These are phyloP conservation scores for Gallinago solitaria DNA, from an alignment of 2,797 vertebrate species.

Conservation along the genomic window DNA sequence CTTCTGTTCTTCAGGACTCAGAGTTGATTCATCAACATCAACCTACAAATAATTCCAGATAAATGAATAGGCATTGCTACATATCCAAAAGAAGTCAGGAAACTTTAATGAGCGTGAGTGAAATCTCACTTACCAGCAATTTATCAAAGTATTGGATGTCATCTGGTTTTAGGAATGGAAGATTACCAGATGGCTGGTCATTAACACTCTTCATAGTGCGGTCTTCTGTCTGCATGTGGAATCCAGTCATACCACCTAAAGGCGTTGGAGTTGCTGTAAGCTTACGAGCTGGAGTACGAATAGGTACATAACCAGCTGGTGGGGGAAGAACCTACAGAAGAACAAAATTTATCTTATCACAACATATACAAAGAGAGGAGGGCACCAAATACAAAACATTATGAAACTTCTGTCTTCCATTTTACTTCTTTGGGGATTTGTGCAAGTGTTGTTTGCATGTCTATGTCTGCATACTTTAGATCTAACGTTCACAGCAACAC, in stretches of 20 bases:
- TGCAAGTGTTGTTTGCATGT: fast-evolving
- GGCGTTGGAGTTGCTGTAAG: conserved; percentile 96
- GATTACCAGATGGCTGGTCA: conserved; percentile 97
- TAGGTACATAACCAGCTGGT: conserved; percentile 96
- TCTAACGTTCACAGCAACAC: not conserved
- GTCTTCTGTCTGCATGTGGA: conserved; percentile 98
- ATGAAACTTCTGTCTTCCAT: not conserved
- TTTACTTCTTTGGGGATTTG: not conserved
- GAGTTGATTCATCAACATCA: conserved; percentile 97
- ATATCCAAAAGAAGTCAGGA: not conserved
- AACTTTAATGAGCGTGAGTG: not conserved
- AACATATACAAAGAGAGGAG: not conserved
- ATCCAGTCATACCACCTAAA: conserved; percentile 96
- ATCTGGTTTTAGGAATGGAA: conserved; percentile 98
- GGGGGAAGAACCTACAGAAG: conserved; percentile 90
- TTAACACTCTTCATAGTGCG: conserved; percentile 95
- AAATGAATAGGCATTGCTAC: not conserved
- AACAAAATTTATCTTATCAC: not conserved
- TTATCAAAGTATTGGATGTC: conserved; percentile 99
- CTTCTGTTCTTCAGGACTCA: conserved; percentile 98
- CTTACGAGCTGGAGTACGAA: conserved; percentile 96
- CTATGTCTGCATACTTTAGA: not conserved
- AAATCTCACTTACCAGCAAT: conserved; percentile 84
- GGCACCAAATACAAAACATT: not conserved
- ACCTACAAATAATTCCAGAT: conserved; percentile 80